These are phyloP conservation scores for Phymanthus crucifer DNA, from an alignment of 92 coral and sea anemone species.

Conservation along the genomic window DNA sequence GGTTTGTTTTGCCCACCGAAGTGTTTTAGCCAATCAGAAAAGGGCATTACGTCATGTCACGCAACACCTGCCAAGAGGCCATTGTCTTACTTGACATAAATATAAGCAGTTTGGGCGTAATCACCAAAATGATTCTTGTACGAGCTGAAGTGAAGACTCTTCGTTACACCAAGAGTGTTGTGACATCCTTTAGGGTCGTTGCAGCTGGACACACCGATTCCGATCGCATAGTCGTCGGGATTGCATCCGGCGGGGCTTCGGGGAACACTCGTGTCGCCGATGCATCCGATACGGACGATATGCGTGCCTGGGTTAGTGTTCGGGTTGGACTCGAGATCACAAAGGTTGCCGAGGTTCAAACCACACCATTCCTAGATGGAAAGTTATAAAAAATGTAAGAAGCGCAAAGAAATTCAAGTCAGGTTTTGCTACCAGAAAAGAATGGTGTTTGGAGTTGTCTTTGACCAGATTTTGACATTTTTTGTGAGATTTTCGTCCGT, in stretches of 20 bases:
- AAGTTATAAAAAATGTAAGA: neutral
- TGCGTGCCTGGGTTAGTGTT: slow-evolving; percentile 94
- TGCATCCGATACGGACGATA: slow-evolving; percentile 92
- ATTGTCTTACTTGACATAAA: slow-evolving; percentile 69
- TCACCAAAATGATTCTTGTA: slow-evolving; percentile 76
- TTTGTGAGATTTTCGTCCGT: too few relatives aligned
- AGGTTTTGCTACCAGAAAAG: too few relatives aligned
- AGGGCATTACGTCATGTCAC: neutral
- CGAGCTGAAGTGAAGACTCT: slow-evolving; percentile 85
- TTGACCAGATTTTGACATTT: too few relatives aligned
- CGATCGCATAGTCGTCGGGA: slow-evolving; percentile 93
- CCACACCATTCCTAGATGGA: slow-evolving; percentile 92
- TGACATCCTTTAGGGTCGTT: slow-evolving; percentile 74
- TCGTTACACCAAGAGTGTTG: slow-evolving; percentile 64
- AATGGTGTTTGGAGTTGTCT: neutral
- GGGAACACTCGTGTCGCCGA: slow-evolving; percentile 87
- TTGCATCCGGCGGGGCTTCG: slow-evolving; percentile 80
- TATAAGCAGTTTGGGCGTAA: slow-evolving; percentile 91
- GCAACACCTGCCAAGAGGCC: neutral
- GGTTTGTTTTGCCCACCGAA: neutral
- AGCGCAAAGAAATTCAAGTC: neutral
- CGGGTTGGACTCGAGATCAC: slow-evolving; percentile 86
- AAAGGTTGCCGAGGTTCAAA: slow-evolving; percentile 86
- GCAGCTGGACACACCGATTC: slow-evolving; percentile 98
- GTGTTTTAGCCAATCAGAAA: too few relatives aligned